Base-by-base conservation (phyloP, 1,140 invertebrate genomes). In the Megalonaias nervosa region DNA sequence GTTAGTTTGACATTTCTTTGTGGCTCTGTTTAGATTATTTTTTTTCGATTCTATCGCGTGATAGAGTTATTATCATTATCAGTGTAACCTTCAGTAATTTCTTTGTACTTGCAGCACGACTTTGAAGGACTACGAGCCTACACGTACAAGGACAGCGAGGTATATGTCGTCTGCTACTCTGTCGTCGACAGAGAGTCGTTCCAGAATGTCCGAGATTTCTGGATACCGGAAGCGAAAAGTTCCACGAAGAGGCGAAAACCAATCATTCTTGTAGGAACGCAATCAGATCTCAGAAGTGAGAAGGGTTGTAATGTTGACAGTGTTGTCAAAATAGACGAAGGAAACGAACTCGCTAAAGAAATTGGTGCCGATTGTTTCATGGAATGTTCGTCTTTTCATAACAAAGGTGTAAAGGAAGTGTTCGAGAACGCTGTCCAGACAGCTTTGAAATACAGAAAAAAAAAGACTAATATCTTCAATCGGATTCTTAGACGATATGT, bases 161-260 rank as follows among this genome's bases (percentile, higher is more conserved):
- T 99, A 70, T 99, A 99, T 92, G 94, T 99, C 80, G 97, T 99
- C 59, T 99, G 98, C 93, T 99, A 99, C 92, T 99, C 97, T 85
- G 98, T 99, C 75, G 97, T 99, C 66, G 98, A 97, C 81, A 97
- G 97, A 75, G 97, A 98, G 17, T 98, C 97, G 79, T 99, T 99
- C 92, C 97, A 99, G 91, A 99, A 99, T 91, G 97, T 99, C 72
- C 93, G 97, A 85, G 97, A 97, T 79, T 99, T 98, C 92, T 90
- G 92, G 92, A 87, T 90, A 70, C 91, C 91, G 13, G 93, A 93
- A 87, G 89, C 93, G 26, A 92, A 92, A 79, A 97, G 99, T 90
- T 90, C 92, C 77, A 97, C 98, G 89, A 99, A 97, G 92, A 93
- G 94, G 14, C 81, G 77, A 61, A 97, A 97, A 77, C 98, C 97